Evolutionary conservation across 2,113 vertebrate genomes (phyloP).

Genomic region (Prionailurus bengalensis): DNA sequence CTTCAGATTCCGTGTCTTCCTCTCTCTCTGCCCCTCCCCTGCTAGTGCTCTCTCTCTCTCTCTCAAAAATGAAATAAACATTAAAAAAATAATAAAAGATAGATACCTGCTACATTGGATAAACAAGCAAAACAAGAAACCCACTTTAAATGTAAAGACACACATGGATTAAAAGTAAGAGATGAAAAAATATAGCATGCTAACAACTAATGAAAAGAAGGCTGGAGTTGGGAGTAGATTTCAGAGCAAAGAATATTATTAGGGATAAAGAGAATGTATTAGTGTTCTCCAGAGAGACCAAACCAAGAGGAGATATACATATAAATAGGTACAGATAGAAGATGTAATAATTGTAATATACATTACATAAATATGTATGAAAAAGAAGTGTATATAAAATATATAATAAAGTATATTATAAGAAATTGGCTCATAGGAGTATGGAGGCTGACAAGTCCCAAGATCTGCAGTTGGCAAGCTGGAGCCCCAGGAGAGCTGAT

Average conservation of each 20-base stretch:
- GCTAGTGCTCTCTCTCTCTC: too few relatives aligned
- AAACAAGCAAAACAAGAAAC: constrained; percentile 23
- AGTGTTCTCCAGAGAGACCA: neutral
- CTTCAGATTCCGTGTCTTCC: too few relatives aligned
- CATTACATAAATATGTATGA: neutral
- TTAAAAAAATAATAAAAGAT: neutral
- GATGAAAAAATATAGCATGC: neutral
- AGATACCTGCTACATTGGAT: neutral
- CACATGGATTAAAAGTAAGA: constrained; percentile 7
- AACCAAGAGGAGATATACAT: neutral
- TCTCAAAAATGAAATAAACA: too few relatives aligned
- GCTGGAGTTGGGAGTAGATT: neutral
- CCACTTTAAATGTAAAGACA: neutral
- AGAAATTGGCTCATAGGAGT: neutral
- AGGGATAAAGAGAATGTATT: neutral
- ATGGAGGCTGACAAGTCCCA: neutral
- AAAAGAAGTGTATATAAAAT: neutral
- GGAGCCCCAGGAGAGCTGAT: neutral
- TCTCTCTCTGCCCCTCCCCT: too few relatives aligned
- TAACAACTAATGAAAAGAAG: constrained; percentile 40
- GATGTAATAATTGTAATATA: neutral
- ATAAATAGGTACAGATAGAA: neutral
- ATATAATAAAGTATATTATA: neutral
- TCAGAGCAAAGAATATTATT: constrained; percentile 10
- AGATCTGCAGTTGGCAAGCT: neutral